Evolutionary conservation across 2,888 invertebrate genomes (phyloP), one percentile per base, ranked within the genome.

Genomic region (Phorcus lineatus): DNA sequence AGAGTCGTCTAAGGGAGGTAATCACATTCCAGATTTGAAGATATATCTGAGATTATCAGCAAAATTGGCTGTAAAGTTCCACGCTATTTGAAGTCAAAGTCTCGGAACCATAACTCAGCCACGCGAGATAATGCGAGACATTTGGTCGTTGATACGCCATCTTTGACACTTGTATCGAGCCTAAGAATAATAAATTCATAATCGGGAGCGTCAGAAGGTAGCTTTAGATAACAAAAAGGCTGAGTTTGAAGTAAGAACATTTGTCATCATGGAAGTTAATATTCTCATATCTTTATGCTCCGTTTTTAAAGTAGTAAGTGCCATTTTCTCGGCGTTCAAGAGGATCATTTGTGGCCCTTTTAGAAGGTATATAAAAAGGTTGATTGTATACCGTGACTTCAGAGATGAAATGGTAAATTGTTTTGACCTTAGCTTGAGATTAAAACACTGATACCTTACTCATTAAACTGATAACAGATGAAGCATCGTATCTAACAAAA

Each of bases 11-110:
- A 70, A 36, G 70, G 70, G 70, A 31, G 70, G 70, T 70, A 70
- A 70, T 70, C 70, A 40, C 70, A 40, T 11, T 31, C 70, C n/a
- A 36, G 70, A 70, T 70, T 70, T 70, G 70, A 40, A 70, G 70
- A 70, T 70, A 40, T 70, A 70, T 36, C 13, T 31, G 40, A 70
- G 36, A 70, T 70, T 70, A 70, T 70, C 70, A 40, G 70, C 9
- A 70, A 70, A 70, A 70, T 40, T 70, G 70, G 31, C 70, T 70
- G 70, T 70, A 70, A 70, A 70, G 70, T 70, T 36, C 70, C 40
- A 19, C 70, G 36, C 70, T 70, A 70, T 70, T 70, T 70, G 70
- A 70, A 70, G 70, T 70, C 70, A n/a, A 19, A 36, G 70, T 36
- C 36, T 70, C 40, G 70, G 70, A 70, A 70, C 70, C 40, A 70